These are phyloP conservation scores for Oophaga sylvatica DNA, from an alignment of 2,797 vertebrate species.

Conservation along the genomic window DNA sequence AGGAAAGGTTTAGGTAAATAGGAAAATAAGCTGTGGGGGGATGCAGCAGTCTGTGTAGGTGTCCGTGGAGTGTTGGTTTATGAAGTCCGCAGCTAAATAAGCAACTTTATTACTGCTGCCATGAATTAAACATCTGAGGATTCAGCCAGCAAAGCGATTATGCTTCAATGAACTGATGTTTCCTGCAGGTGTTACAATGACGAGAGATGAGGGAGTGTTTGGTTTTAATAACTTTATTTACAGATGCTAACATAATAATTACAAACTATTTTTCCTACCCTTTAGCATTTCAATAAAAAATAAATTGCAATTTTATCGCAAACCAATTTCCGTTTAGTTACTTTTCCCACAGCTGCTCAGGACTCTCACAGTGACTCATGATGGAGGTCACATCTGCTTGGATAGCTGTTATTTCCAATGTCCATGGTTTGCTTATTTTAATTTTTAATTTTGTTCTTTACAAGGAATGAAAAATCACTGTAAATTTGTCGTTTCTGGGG, in stretches of 20 bases:
- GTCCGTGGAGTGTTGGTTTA: slow-evolving; percentile 37
- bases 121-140: slow-evolving; percentile 56
- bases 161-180: slow-evolving; percentile 30
- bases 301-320: slow-evolving; percentile 23
- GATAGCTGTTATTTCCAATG: background rate
- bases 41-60: slow-evolving; percentile 35
- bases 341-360: background rate
- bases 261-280: slow-evolving; percentile 19
- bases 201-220: slow-evolving; percentile 35
- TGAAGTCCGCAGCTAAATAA: slow-evolving; percentile 38
- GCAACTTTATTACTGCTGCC: slow-evolving; percentile 45
- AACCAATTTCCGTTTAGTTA: slow-evolving; percentile 10
- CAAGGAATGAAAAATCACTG: background rate
- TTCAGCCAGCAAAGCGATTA: slow-evolving; percentile 46
- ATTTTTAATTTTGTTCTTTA: background rate
- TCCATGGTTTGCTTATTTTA: background rate
- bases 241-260: slow-evolving; percentile 42
- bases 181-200: slow-evolving; percentile 34
- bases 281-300: slow-evolving; percentile 30
- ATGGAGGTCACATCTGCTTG: slow-evolving; percentile 12
- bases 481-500: background rate
- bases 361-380: background rate
- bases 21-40: slow-evolving; percentile 38
- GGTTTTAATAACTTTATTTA: slow-evolving; percentile 47
- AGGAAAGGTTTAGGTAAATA: slow-evolving; percentile 47